Percentiles rank a stretch among this genome's conserved stretches.
Conservation (phyloP, 1,140 invertebrate genomes). For the Lepidurus packardi region DNA sequence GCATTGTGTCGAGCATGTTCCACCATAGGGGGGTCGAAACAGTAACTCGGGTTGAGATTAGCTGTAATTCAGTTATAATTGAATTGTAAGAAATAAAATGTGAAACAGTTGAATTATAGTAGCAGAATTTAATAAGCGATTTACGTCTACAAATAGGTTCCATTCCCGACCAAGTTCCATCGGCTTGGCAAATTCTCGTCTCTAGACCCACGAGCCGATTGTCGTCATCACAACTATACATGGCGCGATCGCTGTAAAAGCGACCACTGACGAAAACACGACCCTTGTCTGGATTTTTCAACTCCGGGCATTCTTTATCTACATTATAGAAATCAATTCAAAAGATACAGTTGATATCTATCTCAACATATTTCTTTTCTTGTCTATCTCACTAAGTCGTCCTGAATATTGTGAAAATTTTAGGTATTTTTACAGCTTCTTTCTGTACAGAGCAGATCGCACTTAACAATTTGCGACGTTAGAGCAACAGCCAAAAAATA, state of each 20-base stretch:
- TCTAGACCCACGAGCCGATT: slow-evolving; percentile 78
- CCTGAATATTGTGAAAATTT: no score
- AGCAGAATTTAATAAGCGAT: slow-evolving; percentile 25
- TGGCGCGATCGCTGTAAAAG: slow-evolving; percentile 69
- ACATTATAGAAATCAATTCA: slow-evolving; percentile 38
- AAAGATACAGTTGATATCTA: not conserved
- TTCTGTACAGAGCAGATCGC: no score
- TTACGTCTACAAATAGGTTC: slow-evolving; percentile 74
- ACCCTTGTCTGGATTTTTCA: slow-evolving; percentile 61
- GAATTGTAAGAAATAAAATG: not conserved
- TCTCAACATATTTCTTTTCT: not conserved
- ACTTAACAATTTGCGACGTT: no score
- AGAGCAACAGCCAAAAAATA: no score
- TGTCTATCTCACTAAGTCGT: not conserved
- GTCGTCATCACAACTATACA: slow-evolving; percentile 79
- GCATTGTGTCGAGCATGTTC: slow-evolving; percentile 84
- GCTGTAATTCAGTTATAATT: slow-evolving; percentile 33
- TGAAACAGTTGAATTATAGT: not conserved
- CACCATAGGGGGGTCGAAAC: slow-evolving; percentile 75
- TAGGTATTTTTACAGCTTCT: no score
- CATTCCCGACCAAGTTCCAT: slow-evolving; percentile 84
- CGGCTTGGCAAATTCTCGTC: slow-evolving; percentile 80
- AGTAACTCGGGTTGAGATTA: slow-evolving; percentile 56
- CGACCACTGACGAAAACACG: slow-evolving; percentile 62
- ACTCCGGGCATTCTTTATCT: slow-evolving; percentile 77